Conservation (phyloP, 1,140 invertebrate genomes). For the Drosophila rufa region DNA sequence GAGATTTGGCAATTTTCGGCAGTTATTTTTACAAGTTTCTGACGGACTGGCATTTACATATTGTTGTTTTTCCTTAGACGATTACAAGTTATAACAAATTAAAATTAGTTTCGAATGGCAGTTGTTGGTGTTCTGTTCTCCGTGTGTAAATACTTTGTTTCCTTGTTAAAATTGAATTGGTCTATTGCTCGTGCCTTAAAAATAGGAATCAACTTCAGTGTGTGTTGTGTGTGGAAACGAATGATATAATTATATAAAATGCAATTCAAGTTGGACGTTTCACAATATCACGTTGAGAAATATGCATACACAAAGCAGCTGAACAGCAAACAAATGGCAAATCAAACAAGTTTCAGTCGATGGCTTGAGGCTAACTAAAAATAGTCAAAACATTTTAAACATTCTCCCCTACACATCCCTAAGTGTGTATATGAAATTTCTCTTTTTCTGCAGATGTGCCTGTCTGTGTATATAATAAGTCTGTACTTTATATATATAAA, state of each 20-base stretch:
- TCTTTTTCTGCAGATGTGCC: conserved; percentile 4
- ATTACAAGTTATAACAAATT: conserved; percentile 54
- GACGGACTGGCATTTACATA: conserved; percentile 66
- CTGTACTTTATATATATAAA: conserved; percentile 44
- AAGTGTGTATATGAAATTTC: conserved; percentile 53
- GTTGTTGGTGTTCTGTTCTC: conserved; percentile 62
- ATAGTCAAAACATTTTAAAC: conserved; percentile 62
- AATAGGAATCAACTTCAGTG: conserved; percentile 75
- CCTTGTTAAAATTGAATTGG: conserved; percentile 68
- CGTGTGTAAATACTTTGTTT: conserved; percentile 39
- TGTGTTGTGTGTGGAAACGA: conserved; percentile 36
- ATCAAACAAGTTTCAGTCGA: conserved; percentile 45
- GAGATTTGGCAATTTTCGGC: conserved; percentile 65
- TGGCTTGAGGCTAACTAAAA: conserved; percentile 68
- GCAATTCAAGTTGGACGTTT: conserved; percentile 82
- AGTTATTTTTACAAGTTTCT: conserved; percentile 59
- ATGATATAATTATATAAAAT: conserved; percentile 57
- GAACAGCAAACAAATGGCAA: conserved; percentile 65
- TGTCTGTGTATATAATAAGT: conserved; percentile 32
- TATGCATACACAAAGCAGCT: conserved; percentile 66
- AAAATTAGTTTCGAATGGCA: conserved; percentile 71
- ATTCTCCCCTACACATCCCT: conserved; percentile 27
- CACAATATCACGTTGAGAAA: conserved; percentile 80
- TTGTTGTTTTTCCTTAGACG: conserved; percentile 12
- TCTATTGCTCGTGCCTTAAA: conserved; percentile 76